phyloP scores from a whole-genome alignment of 2,797 vertebrate species.

The Loris lydekkerianus region DNA sequence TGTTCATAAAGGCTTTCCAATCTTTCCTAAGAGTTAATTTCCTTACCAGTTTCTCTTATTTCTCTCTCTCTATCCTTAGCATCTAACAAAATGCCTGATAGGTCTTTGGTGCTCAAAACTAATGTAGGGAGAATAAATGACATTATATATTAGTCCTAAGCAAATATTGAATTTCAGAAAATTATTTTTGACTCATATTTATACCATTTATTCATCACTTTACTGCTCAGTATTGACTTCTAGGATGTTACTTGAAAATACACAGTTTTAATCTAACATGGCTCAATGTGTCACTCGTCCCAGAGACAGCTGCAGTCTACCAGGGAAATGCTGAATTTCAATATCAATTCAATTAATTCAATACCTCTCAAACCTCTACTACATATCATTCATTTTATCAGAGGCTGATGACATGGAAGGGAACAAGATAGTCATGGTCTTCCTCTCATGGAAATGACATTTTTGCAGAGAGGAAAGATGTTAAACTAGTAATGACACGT shows the following conservation, averaged over 20 bases:
- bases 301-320: neutral
- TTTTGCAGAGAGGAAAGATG: neutral
- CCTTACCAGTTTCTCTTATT: neutral
- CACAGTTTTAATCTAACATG: neutral
- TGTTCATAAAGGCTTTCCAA: neutral
- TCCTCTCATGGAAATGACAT: neutral
- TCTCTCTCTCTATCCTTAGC: neutral
- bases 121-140: conserved; percentile 19
- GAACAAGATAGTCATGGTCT: neutral
- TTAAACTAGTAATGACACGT: neutral
- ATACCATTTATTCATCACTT: neutral
- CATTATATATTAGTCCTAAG: neutral
- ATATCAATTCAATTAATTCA: neutral
- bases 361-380: neutral
- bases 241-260: neutral
- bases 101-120: neutral
- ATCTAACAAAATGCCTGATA: neutral
- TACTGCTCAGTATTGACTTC: neutral
- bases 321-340: conserved; percentile 1
- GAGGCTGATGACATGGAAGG: neutral
- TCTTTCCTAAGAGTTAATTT: neutral
- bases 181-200: conserved; percentile 37
- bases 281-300: neutral
- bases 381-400: neutral
- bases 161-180: neutral